Percentiles rank a stretch among this genome's conserved stretches.
phyloP scores from a whole-genome alignment of 2,113 vertebrate genomes.

The Camelus bactrianus region DNA sequence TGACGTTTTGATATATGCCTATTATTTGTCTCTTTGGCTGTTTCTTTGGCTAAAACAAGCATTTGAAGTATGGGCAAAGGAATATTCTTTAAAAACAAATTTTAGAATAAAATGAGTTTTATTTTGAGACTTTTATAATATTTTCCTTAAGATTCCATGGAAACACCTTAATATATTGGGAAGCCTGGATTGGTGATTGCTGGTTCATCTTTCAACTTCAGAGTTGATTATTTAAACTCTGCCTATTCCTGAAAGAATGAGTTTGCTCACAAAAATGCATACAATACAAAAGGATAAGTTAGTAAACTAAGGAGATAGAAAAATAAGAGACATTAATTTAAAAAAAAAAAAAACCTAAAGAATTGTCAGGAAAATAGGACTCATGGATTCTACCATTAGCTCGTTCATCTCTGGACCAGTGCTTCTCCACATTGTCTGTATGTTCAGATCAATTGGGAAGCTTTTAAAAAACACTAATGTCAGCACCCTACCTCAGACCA shows the following conservation, averaged over 20 bases:
- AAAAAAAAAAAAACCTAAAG: neutral
- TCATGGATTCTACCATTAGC: neutral
- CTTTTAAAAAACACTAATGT: neutral
- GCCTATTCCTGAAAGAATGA: neutral
- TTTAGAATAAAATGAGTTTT: neutral
- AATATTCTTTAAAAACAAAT: neutral
- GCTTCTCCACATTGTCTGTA: neutral
- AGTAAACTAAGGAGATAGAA: neutral
- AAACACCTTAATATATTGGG: neutral
- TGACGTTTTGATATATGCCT: neutral
- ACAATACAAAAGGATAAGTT: neutral
- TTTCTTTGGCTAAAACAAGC: neutral
- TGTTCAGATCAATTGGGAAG: neutral
- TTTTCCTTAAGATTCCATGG: constrained; percentile 26
- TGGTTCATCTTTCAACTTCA: neutral
- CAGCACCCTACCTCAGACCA: neutral
- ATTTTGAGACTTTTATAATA: constrained; percentile 14
- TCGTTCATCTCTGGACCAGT: neutral
- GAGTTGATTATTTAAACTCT: neutral
- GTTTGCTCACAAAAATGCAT: neutral
- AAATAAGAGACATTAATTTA: neutral
- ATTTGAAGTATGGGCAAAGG: neutral
- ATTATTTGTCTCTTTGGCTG: neutral
- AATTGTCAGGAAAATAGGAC: neutral
- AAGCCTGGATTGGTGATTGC: neutral